Percentiles rank a stretch among this genome's conserved stretches.
These are phyloP conservation scores for Scaptomyza flava DNA, from an alignment of 2,888 invertebrate genomes.

Conservation along the genomic window DNA sequence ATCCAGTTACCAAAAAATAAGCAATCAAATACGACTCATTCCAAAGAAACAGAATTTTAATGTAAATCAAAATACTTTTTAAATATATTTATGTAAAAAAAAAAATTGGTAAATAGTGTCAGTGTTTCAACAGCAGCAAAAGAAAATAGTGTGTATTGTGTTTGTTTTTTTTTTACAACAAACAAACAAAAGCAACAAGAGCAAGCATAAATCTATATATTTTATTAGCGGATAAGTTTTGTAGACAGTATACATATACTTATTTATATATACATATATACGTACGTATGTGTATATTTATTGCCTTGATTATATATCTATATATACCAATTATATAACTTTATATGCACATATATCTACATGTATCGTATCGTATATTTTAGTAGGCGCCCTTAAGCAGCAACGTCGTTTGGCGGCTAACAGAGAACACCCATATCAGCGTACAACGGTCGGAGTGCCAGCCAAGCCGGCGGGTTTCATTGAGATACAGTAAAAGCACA, in stretches of 20 bases:
- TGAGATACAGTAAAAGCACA: slow-evolving; percentile 71
- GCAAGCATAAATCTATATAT: slow-evolving; percentile 45
- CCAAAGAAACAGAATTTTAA: slow-evolving; percentile 82
- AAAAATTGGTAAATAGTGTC: slow-evolving; percentile 50
- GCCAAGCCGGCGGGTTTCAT: slow-evolving; percentile 85
- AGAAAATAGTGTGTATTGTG: slow-evolving; percentile 48
- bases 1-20: slow-evolving; percentile 32
- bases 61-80: slow-evolving; percentile 49
- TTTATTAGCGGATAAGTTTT: slow-evolving; percentile 41
- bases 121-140: slow-evolving; percentile 27
- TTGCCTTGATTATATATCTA: slow-evolving; percentile 40
- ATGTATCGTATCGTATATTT: slow-evolving; percentile 81
- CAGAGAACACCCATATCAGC: slow-evolving; percentile 98
- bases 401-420: slow-evolving; percentile 93
- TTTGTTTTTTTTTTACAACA: slow-evolving; percentile 13
- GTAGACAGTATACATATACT: slow-evolving; percentile 52
- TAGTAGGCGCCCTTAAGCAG: slow-evolving; percentile 86
- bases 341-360: slow-evolving; percentile 57
- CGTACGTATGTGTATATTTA: slow-evolving; percentile 33
- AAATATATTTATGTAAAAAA: slow-evolving; percentile 16
- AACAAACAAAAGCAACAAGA: slow-evolving; percentile 26
- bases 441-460: slow-evolving; percentile 91
- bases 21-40: slow-evolving; percentile 80
- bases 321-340: slow-evolving; percentile 33
- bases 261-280: slow-evolving; percentile 38